Evolutionary conservation across 2,797 vertebrate species (phyloP), one percentile per base, ranked within the genome.

Genomic region (Choloepus didactylus): DNA sequence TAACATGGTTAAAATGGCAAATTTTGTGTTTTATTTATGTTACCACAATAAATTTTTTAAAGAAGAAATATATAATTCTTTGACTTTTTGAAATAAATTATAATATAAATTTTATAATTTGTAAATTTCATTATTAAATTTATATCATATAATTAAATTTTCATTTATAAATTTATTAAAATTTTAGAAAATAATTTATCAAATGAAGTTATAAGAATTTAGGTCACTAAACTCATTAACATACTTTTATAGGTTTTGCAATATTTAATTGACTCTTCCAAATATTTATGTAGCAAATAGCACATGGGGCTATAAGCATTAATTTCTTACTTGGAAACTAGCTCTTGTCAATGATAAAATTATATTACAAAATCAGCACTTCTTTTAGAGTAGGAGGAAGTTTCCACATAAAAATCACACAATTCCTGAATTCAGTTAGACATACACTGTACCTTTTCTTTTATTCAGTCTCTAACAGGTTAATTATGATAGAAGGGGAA

Each of bases 291-390:
- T 49, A 83, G 44, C 27, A 54, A 80, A 60, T 23, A 54, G 2
- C 38, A 1, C 35, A 8, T 44, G 70, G 16, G 9, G 4, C 46
- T 80, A 4, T 66, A 51, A 49, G 1, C 15, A 79, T 86, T 86
- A 91, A n/a, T 83, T 88, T 93, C 62, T 88, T 88, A 46, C 93
- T 91, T 87, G 5, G 31, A 87, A 92, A 83, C 14, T 38, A 67
- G 31, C 23, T 95, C 9, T 35, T 88, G 14, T 77, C 73, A 9
- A 4, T 49, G 64, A 88, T 38, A 84, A 81, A 87, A 77, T 27
- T 60, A 21, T 12, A n/a, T 93, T 70, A 79, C 44, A 38, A 93
- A 95, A 25, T 70, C 21, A 88, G 31, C 12, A 85, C 94, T 94
- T 95, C 35, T 86, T 94, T 80, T 54, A 9, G 10, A 77, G 14